phyloP scores from a whole-genome alignment of 2,113 vertebrate species.

The Poecile atricapillus region DNA sequence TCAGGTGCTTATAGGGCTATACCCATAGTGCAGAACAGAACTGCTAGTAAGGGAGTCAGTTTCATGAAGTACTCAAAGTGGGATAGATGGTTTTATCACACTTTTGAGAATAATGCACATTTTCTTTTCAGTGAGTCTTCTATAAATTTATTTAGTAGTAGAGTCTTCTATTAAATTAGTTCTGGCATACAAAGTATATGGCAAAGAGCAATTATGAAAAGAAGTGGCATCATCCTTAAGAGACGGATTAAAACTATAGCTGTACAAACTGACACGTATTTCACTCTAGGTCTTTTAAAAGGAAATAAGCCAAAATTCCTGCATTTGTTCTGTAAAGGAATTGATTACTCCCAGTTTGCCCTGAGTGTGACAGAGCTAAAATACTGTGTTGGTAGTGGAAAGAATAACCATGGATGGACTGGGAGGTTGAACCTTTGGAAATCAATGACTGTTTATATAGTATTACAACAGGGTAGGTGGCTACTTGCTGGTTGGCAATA shows the following conservation, averaged over 20 bases:
- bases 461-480: not conserved
- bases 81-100: not conserved
- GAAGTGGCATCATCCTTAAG: not conserved
- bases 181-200: not conserved
- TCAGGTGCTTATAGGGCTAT: not conserved
- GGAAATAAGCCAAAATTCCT: not conserved
- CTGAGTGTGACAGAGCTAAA: not conserved
- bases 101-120: not conserved
- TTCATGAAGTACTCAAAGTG: not conserved
- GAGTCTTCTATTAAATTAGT: not conserved
- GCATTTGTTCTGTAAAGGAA: not conserved
- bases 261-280: not conserved
- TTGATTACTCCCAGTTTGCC: not conserved
- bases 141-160: not conserved
- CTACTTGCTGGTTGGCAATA: not conserved
- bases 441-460: not conserved
- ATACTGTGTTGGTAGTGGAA: not conserved
- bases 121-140: not conserved
- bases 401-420: not conserved
- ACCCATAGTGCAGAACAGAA: not conserved
- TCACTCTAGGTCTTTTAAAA: not conserved
- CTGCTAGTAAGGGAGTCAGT: not conserved
- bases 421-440: not conserved
- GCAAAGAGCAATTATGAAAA: not conserved
- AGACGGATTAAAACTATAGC: not conserved